Percentiles rank a stretch among this genome's conserved stretches.
Conservation (phyloP, 37 sponge, comb jelly and placozoan genomes). For the Mnemiopsis leidyi region DNA sequence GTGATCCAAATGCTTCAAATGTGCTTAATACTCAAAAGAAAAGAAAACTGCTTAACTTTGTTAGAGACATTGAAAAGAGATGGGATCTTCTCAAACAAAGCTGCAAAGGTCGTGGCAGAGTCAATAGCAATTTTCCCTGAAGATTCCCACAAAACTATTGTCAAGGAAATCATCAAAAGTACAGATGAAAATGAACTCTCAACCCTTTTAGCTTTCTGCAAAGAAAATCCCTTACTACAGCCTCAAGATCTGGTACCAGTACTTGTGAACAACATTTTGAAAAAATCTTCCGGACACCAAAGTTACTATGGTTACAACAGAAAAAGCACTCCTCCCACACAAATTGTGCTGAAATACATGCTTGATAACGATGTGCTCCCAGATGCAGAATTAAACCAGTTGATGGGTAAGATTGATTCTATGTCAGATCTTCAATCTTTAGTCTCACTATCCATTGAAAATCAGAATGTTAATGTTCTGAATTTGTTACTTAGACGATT, state of each 20-base stretch:
- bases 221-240: neutral
- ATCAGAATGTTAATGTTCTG: neutral
- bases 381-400: neutral
- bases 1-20: neutral
- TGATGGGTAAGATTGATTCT: neutral
- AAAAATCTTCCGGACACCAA: neutral
- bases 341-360: neutral
- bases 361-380: neutral
- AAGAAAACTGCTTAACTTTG: neutral
- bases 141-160: neutral
- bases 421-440: neutral
- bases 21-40: neutral
- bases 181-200: neutral
- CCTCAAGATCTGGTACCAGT: neutral
- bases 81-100: neutral
- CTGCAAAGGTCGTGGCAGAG: neutral
- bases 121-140: neutral
- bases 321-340: neutral
- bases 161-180: neutral
- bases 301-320: neutral
- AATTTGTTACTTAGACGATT: neutral
- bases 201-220: neutral
- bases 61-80: neutral
- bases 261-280: neutral
- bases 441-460: neutral